phyloP scores from a whole-genome alignment of 1,140 invertebrate species.

The Whitmania pigra region DNA sequence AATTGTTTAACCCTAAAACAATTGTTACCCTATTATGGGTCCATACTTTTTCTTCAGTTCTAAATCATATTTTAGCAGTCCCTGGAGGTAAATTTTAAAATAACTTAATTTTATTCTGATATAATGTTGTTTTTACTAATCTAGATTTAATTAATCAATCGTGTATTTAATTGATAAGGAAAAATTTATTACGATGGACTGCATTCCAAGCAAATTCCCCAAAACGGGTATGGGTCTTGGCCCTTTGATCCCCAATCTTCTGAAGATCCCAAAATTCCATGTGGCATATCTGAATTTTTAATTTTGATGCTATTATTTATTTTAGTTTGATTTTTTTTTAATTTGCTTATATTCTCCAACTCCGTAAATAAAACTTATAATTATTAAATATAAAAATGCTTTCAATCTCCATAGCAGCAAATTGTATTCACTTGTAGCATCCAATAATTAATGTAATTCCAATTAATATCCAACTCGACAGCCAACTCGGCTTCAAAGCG shows the following conservation, averaged over 20 bases:
- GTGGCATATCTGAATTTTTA: constrained; percentile 9
- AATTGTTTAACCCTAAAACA: neutral
- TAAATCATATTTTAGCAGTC: neutral
- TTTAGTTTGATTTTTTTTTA: no score
- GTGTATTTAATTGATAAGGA: neutral
- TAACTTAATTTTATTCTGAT: neutral
- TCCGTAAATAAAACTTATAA: no score
- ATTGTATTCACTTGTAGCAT: no score
- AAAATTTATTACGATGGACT: neutral
- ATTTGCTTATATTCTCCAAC: no score
- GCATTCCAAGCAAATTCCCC: neutral
- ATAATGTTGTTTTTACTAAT: neutral
- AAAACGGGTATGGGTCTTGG: constrained; percentile 13
- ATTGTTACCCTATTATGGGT: neutral
- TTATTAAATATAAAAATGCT: no score
- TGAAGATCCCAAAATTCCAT: constrained; percentile 12
- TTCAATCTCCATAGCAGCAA: no score
- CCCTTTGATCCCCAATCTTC: constrained; percentile 11
- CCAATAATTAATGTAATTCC: no score
- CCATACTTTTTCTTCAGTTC: constrained; percentile 7
- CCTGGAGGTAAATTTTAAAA: neutral
- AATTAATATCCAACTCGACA: no score
- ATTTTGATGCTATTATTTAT: no score
- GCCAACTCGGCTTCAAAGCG: no score
- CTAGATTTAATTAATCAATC: neutral